These are phyloP conservation scores for Lasioglossum zephyrum DNA, from an alignment of 2,888 invertebrate species.

Conservation along the genomic window DNA sequence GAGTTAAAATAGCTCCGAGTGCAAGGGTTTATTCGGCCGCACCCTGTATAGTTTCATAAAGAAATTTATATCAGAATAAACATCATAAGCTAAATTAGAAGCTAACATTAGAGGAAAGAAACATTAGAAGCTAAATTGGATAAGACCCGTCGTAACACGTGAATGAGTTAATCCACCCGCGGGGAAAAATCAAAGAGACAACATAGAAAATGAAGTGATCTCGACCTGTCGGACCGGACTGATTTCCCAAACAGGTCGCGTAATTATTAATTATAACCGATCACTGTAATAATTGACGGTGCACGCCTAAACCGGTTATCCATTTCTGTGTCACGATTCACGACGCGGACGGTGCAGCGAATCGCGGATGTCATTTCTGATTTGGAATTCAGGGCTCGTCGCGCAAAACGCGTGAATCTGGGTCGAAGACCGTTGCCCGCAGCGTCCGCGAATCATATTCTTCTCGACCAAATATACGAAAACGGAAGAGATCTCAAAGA, in stretches of 20 bases:
- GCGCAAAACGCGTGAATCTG: conserved; percentile 20
- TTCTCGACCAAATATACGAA: too few relatives aligned
- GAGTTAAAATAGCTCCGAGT: too few relatives aligned
- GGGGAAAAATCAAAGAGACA: not conserved
- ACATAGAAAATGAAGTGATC: not conserved
- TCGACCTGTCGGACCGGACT: not conserved
- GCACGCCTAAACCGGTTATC: conserved; percentile 47
- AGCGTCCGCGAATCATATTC: not conserved
- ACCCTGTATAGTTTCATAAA: too few relatives aligned
- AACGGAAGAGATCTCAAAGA: not conserved
- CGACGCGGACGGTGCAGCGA: conserved; percentile 3
- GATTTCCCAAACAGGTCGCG: conserved; percentile 14
- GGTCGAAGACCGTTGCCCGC: conserved; percentile 3
- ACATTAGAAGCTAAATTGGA: too few relatives aligned
- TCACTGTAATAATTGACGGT: not conserved
- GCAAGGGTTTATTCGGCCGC: too few relatives aligned
- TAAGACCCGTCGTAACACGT: too few relatives aligned
- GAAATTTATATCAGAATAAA: too few relatives aligned
- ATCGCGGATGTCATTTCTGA: conserved; percentile 46
- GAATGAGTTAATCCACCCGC: too few relatives aligned
- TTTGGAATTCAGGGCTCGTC: conserved; percentile 50
- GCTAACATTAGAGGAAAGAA: too few relatives aligned
- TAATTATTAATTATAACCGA: conserved; percentile 2
- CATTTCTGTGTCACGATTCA: conserved; percentile 56
- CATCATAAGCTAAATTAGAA: too few relatives aligned